phyloP scores from a whole-genome alignment of 1,140 invertebrate species.

The Formica selysi region DNA sequence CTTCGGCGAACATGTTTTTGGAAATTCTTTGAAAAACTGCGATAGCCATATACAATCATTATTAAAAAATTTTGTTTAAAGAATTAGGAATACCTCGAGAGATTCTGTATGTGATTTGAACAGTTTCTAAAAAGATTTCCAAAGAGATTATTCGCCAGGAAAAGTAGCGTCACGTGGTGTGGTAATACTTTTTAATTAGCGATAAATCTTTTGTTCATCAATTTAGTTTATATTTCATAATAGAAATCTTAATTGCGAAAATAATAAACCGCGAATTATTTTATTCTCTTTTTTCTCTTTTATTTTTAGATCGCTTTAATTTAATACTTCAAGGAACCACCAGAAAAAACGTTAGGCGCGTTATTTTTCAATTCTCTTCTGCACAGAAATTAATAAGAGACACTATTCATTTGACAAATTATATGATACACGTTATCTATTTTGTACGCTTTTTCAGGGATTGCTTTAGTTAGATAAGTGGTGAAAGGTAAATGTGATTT shows the following conservation, averaged over 20 bases:
- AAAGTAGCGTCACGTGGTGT: slow-evolving; percentile 56
- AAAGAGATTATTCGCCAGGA: slow-evolving; percentile 26
- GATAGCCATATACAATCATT: background rate
- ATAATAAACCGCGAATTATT: slow-evolving; percentile 1
- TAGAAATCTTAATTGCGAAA: background rate
- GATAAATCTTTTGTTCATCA: background rate
- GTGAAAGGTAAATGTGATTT: slow-evolving; percentile 36
- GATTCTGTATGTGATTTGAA: slow-evolving; percentile 4
- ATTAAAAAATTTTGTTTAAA: background rate
- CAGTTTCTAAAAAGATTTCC: slow-evolving; percentile 30
- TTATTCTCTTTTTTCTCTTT: background rate
- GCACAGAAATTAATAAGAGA: background rate
- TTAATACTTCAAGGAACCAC: slow-evolving; percentile 11
- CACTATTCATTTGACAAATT: background rate
- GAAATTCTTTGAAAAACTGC: slow-evolving; percentile 16
- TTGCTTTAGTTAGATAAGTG: slow-evolving; percentile 42
- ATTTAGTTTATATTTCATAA: slow-evolving; percentile 1
- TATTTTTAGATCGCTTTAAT: slow-evolving; percentile 5
- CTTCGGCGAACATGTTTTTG: slow-evolving; percentile 30
- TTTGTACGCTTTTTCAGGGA: slow-evolving; percentile 29
- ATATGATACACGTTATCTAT: background rate
- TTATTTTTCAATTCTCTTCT: background rate
- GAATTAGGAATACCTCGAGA: background rate
- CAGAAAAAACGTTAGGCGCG: background rate
- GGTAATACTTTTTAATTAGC: slow-evolving; percentile 39